phyloP scores from a whole-genome alignment of 30 jellyfish, hydroid and myxozoan species.

The Catostylus mosaicus region DNA sequence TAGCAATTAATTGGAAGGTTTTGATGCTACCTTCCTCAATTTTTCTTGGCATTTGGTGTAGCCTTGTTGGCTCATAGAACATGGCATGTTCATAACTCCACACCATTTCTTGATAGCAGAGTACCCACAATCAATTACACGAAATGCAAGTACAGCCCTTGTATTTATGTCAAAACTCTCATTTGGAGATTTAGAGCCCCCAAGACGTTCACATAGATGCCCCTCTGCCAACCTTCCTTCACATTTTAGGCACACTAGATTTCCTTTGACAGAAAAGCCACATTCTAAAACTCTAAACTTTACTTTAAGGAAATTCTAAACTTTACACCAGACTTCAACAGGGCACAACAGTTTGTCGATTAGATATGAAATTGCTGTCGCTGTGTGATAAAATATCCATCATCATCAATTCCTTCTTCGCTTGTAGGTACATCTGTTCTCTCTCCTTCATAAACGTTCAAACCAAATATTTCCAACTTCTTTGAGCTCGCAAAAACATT shows the following conservation, averaged over 20 bases:
- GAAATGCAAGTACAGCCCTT: slow-evolving; percentile 38
- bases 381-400: slow-evolving; percentile 10
- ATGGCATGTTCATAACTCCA: slow-evolving; percentile 39
- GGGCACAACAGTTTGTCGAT: slow-evolving; percentile 2
- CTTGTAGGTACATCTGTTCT: too few species aligned
- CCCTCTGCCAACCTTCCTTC: not conserved
- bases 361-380: not conserved
- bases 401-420: not conserved
- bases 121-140: slow-evolving; percentile 41
- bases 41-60: not conserved
- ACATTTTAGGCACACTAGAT: not conserved
- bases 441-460: not conserved
- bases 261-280: slow-evolving; percentile 6
- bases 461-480: slow-evolving; percentile 3
- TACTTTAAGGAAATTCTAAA: not conserved
- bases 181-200: not conserved
- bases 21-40: not conserved
- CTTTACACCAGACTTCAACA: too few species aligned
- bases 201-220: slow-evolving; percentile 12
- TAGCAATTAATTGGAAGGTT: not conserved
- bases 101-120: slow-evolving; percentile 52
- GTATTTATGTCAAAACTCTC: slow-evolving; percentile 19
- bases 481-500: not conserved
- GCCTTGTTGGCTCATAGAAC: not conserved
- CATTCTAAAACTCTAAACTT: not conserved